phyloP scores from a whole-genome alignment of 1,140 invertebrate genomes.

The Cataglyphis hispanica region DNA sequence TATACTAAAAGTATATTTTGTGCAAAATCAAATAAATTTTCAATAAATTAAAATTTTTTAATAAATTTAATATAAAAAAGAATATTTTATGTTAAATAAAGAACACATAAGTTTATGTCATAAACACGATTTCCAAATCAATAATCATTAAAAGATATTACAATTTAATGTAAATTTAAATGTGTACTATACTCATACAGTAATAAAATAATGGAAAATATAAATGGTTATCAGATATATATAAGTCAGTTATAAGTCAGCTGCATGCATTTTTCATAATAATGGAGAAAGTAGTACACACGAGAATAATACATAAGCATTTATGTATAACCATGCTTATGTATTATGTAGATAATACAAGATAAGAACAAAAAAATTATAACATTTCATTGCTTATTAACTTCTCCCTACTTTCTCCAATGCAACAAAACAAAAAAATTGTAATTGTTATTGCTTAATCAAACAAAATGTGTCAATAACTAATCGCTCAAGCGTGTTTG shows the following conservation, averaged over 20 bases:
- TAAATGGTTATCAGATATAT: slow-evolving; percentile 20
- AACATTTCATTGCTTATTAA: not conserved
- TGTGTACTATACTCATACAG: not conserved
- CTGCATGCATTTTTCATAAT: slow-evolving; percentile 60
- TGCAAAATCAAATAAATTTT: slow-evolving; percentile 35
- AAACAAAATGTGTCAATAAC: slow-evolving; percentile 43
- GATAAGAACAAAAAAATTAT: not conserved
- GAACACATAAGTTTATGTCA: slow-evolving; percentile 15
- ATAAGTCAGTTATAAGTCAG: slow-evolving; percentile 61
- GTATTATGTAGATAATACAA: too few species aligned
- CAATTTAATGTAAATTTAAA: slow-evolving; percentile 12
- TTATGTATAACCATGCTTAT: not conserved
- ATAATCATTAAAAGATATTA: not conserved
- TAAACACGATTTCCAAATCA: not conserved
- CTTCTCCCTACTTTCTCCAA: slow-evolving; percentile 59
- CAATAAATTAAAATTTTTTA: not conserved
- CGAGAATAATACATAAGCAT: not conserved
- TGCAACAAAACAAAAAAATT: slow-evolving; percentile 29
- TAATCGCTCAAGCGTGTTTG: slow-evolving; percentile 47
- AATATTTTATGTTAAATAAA: slow-evolving; percentile 1
- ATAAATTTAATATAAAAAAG: slow-evolving; percentile 15
- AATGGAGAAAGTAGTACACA: slow-evolving; percentile 57
- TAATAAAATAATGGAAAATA: slow-evolving; percentile 53
- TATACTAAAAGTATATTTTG: slow-evolving; percentile 48
- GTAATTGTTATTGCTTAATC: slow-evolving; percentile 32